Base-by-base conservation (phyloP, 2,113 vertebrate species). In the Nothoprocta perdicaria region DNA sequence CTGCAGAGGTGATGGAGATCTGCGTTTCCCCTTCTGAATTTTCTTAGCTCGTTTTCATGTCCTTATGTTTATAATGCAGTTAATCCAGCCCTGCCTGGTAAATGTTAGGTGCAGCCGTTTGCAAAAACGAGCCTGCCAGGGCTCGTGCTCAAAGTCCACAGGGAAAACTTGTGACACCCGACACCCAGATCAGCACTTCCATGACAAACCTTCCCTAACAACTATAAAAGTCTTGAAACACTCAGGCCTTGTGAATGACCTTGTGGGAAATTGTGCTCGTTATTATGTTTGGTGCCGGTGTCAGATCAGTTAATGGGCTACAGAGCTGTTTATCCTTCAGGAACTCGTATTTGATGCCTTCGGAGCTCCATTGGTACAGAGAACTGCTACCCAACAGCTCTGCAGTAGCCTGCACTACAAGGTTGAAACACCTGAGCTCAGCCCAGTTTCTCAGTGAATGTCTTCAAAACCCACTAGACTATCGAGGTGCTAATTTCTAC, bases 1-100 rank as follows among this genome's bases (percentile, higher is more conserved):
- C 82, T 94, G 84, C 85, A 79, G 69, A 79, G 82, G 91, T 92
- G 85, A 94, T 75, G 12, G 66, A 94, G 57, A 83, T 88, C 82
- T 78, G 35, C 71, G 84, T 83, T 92, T 76, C 72, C 76, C 88
- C 87, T 78, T 69, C 73, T 74, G 76, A 76, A 12, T 81, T 75
- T 85, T 91, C 74, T 68, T 40, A 58, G 77, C 76, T 88, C 65
- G 91, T 88, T 84, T 86, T 69, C 78, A 79, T 86, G 74, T 33
- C 80, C 48, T 62, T 89, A 50, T 61, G 17, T 92, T 89, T 76
- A 75, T 66, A 93, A 91, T 58, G 35, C 76, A 91, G 41, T 94
- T 75, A 81, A 68, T 86, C 66, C 29, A 50, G 11, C 57, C 35
- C 69, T 53, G n/a, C 38, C 35, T 53, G 33, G 27, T 85, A 88